Conservation (phyloP, 2,888 invertebrate genomes). For the Marasmarcha lunaedactyla region DNA sequence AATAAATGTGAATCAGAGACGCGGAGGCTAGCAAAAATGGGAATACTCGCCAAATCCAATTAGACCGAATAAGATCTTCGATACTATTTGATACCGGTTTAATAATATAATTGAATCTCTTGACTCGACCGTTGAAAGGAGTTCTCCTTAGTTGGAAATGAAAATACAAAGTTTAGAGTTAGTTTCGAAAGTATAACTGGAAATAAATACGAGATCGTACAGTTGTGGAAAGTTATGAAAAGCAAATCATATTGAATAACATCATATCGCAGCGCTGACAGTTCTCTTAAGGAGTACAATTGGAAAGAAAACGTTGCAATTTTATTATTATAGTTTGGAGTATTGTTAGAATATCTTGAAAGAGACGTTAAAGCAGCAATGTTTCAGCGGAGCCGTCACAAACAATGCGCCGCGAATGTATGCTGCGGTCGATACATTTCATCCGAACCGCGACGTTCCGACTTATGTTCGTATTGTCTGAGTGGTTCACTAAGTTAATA, state of each 20-base stretch:
- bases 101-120: slow-evolving; percentile 36
- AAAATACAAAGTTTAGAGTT: slow-evolving; percentile 9
- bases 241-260: too few species aligned
- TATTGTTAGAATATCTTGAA: slow-evolving; percentile 3
- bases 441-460: slow-evolving; percentile 39
- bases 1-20: slow-evolving; percentile 17
- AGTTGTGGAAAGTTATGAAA: too few species aligned
- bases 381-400: slow-evolving; percentile 42
- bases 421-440: slow-evolving; percentile 49
- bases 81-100: slow-evolving; percentile 33
- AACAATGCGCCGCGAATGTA: slow-evolving; percentile 37
- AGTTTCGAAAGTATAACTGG: slow-evolving; percentile 16
- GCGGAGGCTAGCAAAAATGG: slow-evolving; percentile 31
- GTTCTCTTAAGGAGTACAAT: too few species aligned
- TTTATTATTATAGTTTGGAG: slow-evolving; percentile 10
- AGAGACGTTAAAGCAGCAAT: slow-evolving; percentile 29
- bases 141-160: slow-evolving; percentile 14
- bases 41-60: slow-evolving; percentile 49
- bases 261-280: too few species aligned
- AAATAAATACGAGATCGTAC: too few species aligned
- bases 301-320: slow-evolving; percentile 19
- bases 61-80: slow-evolving; percentile 44
- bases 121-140: slow-evolving; percentile 6
- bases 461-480: slow-evolving; percentile 54
- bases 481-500: slow-evolving; percentile 41